Conservation (phyloP, 2,113 vertebrate species). For the Tympanuchus pallidicinctus region DNA sequence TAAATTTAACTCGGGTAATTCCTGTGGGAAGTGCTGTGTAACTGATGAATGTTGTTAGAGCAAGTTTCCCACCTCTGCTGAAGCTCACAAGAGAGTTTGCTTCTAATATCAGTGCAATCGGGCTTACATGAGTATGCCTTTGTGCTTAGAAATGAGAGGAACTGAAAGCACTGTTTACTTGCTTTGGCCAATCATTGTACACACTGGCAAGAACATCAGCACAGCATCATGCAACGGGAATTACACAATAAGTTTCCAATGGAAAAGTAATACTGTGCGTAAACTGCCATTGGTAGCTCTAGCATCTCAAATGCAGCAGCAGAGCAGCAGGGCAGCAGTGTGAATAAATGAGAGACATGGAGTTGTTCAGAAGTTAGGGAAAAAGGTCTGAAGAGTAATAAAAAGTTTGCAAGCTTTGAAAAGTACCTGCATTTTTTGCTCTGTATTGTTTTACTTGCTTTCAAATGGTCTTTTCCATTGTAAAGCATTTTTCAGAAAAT, state of each 20-base stretch:
- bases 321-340: not conserved
- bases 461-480: slow-evolving; percentile 35
- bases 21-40: not conserved
- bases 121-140: not conserved
- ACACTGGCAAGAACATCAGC: not conserved
- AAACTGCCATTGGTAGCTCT: not conserved
- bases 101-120: not conserved
- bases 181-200: not conserved
- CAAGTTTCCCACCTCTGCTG: not conserved
- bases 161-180: not conserved
- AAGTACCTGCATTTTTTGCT: not conserved
- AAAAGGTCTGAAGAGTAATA: not conserved
- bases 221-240: not conserved
- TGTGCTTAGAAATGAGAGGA: not conserved
- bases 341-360: not conserved
- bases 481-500: slow-evolving; percentile 50
- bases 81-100: not conserved
- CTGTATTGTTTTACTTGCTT: slow-evolving; percentile 30
- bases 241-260: not conserved
- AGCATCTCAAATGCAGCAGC: not conserved
- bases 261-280: not conserved
- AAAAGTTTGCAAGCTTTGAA: slow-evolving; percentile 14
- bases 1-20: not conserved
- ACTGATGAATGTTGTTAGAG: not conserved
- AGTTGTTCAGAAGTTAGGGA: not conserved